These are phyloP conservation scores for Macrobrachium nipponense DNA, from an alignment of 1,140 invertebrate genomes.

Conservation along the genomic window DNA sequence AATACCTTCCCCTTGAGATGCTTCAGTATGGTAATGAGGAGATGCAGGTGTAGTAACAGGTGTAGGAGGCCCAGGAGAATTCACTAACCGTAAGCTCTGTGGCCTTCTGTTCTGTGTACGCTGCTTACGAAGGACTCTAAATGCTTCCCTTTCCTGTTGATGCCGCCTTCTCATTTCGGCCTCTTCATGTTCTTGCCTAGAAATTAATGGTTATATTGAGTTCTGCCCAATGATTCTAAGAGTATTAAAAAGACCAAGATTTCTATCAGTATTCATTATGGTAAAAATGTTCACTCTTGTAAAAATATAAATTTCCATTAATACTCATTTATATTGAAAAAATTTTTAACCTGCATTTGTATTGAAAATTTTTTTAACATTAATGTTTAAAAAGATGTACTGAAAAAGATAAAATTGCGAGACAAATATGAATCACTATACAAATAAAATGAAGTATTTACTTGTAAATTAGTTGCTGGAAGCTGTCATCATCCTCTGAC, in stretches of 20 bases:
- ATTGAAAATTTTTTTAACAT: neutral
- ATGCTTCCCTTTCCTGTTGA: constrained; percentile 50
- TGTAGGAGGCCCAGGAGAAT: constrained; percentile 38
- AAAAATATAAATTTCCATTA: no score
- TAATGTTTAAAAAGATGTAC: neutral
- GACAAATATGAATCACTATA: neutral
- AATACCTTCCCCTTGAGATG: neutral
- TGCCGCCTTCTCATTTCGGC: constrained; percentile 46
- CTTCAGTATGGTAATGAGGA: constrained; percentile 25
- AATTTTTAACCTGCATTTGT: constrained; percentile 6
- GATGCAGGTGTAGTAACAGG: constrained; percentile 37
- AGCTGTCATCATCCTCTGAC: constrained; percentile 56
- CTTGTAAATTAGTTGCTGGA: constrained; percentile 51
- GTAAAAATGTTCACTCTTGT: no score
- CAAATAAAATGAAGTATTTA: constrained; percentile 27
- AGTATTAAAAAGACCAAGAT: neutral
- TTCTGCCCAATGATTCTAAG: no score
- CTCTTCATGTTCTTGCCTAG: constrained; percentile 48
- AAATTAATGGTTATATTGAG: neutral
- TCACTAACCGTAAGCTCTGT: constrained; percentile 35
- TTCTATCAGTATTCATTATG: no score
- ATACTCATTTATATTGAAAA: neutral
- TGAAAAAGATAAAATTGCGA: neutral
- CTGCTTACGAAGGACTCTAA: constrained; percentile 33
- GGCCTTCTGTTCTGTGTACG: constrained; percentile 36